phyloP scores from a whole-genome alignment of 2,113 vertebrate genomes.

The Sebastes fasciatus region DNA sequence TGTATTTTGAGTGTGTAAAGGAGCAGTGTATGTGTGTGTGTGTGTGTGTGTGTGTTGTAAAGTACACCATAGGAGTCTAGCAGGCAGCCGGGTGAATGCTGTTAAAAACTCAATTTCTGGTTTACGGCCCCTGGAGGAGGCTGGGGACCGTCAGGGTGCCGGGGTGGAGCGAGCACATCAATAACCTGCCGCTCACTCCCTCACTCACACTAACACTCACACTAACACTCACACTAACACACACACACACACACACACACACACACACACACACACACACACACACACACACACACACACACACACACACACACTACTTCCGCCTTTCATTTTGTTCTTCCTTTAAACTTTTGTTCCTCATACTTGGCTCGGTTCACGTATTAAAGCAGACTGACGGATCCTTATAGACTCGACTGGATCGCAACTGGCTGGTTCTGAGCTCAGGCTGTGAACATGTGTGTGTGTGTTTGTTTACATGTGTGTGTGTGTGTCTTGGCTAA shows the following conservation, averaged over 20 bases:
- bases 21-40: constrained; percentile 30
- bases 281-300: too few species aligned
- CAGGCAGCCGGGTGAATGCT: constrained; percentile 67
- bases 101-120: constrained; percentile 82
- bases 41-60: constrained; percentile 62
- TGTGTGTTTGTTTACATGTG: not conserved
- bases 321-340: constrained; percentile 29
- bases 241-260: too few species aligned
- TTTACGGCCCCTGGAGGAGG: constrained; percentile 76
- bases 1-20: constrained; percentile 52
- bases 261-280: too few species aligned
- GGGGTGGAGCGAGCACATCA: constrained; percentile 67
- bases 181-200: constrained; percentile 54
- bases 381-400: not conserved
- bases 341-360: constrained; percentile 24
- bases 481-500: constrained; percentile 6
- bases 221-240: too few species aligned
- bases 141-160: constrained; percentile 61
- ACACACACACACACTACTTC: not conserved
- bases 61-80: constrained; percentile 53
- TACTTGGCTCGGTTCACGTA: not conserved
- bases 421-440: not conserved
- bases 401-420: not conserved
- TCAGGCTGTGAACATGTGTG: not conserved
- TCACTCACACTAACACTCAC: not conserved